Base-by-base conservation (phyloP, 2,888 invertebrate genomes). In the Smittia aterrima region DNA sequence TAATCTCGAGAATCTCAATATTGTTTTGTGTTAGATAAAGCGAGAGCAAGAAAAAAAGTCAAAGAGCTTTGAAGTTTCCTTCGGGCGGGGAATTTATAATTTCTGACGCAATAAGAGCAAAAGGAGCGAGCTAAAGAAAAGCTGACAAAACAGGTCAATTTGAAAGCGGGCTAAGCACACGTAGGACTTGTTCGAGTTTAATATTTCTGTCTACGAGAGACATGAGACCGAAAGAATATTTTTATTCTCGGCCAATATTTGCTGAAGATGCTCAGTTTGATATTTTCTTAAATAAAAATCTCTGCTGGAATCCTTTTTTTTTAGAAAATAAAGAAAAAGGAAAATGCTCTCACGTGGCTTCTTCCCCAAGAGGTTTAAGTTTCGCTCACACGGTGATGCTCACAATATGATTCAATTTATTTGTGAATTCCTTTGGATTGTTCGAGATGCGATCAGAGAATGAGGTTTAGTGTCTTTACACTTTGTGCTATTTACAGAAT, bases 221-320 rank as follows among this genome's bases (percentile, higher is more conserved):
- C 53, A 18, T 47, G 2, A 16, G n/a, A 13, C 7, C 18, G 53
- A 13, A 47, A 47, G 53, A 2, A 47, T 16, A 11, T 27, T 66
- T 68, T 54, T 27, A 41, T 41, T 70, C 41, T 70, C 53, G 70
- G 53, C 53, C 70, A 70, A 70, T 70, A 70, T 70, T 70, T 70
- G 70, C 70, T 22, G 41, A 70, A 70, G 24, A 70, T 54, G 27
- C 54, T 70, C 70, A 41, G 70, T 70, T 70, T 54, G 70, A 70
- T 70, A 53, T 53, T 54, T 54, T 70, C 18, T 70, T 54, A 54
- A 70, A 70, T 70, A 70, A 70, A 70, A 70, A 41, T 70, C 70
- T 54, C 70, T 27, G 70, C 41, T 54, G 70, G 70, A 70, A 70
- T 70, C 54, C 70, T 54, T 70, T 70, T 54, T 54, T 32, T n/a